These are phyloP conservation scores for Mechanitis mazaeus DNA, from an alignment of 2,888 invertebrate species.

Conservation along the genomic window DNA sequence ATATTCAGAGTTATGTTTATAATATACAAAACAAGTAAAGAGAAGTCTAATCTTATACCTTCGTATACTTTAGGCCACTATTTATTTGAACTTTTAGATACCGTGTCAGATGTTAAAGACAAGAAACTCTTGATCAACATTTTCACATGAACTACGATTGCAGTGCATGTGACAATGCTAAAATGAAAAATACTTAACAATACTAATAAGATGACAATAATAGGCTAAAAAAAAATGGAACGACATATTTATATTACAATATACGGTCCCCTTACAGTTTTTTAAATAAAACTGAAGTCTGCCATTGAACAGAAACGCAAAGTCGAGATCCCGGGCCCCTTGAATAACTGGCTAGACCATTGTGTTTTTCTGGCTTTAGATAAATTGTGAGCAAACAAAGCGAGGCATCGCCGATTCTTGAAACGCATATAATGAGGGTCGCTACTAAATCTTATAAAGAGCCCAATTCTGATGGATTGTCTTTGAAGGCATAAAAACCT, in stretches of 20 bases:
- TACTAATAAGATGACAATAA: neutral
- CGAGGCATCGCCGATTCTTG: conserved; percentile 7
- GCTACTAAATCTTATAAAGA: conserved; percentile 5
- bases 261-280: neutral
- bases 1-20: too few relatives aligned
- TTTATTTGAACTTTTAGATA: too few relatives aligned
- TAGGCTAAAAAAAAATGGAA: neutral
- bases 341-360: conserved; percentile 5
- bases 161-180: too few relatives aligned
- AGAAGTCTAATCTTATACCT: too few relatives aligned
- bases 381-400: conserved; percentile 6
- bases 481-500: neutral
- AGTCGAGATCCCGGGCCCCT: conserved; percentile 1
- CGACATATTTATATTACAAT: neutral
- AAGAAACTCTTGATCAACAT: too few relatives aligned
- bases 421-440: conserved; percentile 7
- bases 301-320: neutral
- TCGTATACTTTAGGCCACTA: too few relatives aligned
- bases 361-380: conserved; percentile 1
- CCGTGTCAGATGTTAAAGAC: too few relatives aligned
- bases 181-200: neutral
- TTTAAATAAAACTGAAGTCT: conserved; percentile 3
- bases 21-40: too few relatives aligned
- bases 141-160: too few relatives aligned
- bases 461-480: neutral